Base-by-base conservation (phyloP, 2,113 vertebrate genomes). In the Opisthocomus hoazin region DNA sequence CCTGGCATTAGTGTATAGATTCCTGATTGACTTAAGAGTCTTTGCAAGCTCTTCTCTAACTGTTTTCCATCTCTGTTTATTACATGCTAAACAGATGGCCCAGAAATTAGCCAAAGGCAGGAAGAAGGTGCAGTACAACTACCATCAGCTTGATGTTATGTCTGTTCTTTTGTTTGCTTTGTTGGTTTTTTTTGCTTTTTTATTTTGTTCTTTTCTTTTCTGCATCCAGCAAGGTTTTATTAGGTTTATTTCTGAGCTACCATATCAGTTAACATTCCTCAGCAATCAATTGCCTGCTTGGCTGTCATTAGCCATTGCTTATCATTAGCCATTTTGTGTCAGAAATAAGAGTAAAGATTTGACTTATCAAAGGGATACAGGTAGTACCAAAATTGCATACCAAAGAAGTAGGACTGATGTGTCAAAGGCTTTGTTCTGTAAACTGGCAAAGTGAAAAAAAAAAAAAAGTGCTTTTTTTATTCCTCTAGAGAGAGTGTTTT, bases 41-140 rank as follows among this genome's bases (percentile, higher is more conserved):
- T 97, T 95, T 96, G 83, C 90, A 92, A 68, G 65, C 95, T 69
- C 96, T 97, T 90, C 93, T 98, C 98, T 99, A 98, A 99, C 98
- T 87, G 93, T 98, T 98, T 97, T 99, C 97, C 98, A 94, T 99
- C 88, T 98, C 95, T 99, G 97, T 98, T 98, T 99, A 90, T 99
- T 98, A 96, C 98, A 98, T 98, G 98, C 98, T 84, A 98, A 98
- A 97, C 99, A 99, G 99, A 99, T 98, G 98, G 98, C 99, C 97
- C 99, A 99, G 98, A 99, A 99, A 99, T 98, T 99, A 98, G 98
- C 98, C 98, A 99, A 99, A 98, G 99, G 98, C 99, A 99, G 97
- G 97, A 99, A 99, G 98, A 99, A 99, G 99, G 99, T 99, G 98
- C 98, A 98, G 98, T 98, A 99, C 97, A 94, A 98, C 89, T 91